Conservation (phyloP, 92 coral and sea anemone species). For the Palythoa grandiflora region DNA sequence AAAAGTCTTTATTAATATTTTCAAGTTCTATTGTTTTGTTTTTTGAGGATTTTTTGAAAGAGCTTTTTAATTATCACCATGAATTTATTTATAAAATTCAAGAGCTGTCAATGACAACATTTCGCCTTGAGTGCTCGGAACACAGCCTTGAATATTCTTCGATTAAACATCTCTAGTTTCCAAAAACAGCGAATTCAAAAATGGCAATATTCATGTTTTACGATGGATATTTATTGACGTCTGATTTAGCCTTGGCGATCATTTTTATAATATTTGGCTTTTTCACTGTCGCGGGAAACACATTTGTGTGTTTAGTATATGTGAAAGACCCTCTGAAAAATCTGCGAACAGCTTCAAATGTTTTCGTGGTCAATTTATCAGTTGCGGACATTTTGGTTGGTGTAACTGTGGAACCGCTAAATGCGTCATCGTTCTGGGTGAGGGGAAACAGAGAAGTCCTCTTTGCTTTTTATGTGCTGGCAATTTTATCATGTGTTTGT, state of each 20-base stretch:
- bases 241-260: conserved; percentile 65
- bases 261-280: conserved; percentile 73
- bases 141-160: neutral
- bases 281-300: conserved; percentile 75
- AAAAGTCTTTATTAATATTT: conserved; percentile 22
- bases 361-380: conserved; percentile 73
- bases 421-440: conserved; percentile 82
- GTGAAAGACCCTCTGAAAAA: conserved; percentile 76
- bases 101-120: neutral
- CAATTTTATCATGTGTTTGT: conserved; percentile 85
- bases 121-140: neutral
- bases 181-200: neutral
- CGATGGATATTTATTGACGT: conserved; percentile 77
- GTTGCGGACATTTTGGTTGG: conserved; percentile 83
- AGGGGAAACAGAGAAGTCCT: conserved; percentile 62
- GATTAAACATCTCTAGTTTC: neutral
- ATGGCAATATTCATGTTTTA: conserved; percentile 77
- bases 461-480: conserved; percentile 77
- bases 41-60: conserved; percentile 10
- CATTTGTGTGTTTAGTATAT: conserved; percentile 70
- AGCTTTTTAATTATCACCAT: conserved; percentile 37
- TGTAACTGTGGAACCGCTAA: conserved; percentile 74
- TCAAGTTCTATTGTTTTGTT: conserved; percentile 5
- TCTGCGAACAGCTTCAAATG: conserved; percentile 70
- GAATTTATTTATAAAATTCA: conserved; percentile 32